Percentiles rank a stretch among this genome's conserved stretches.
These are phyloP conservation scores for Macrotrachela quadricornifera DNA, from an alignment of 1,140 invertebrate species.

Conservation along the genomic window DNA sequence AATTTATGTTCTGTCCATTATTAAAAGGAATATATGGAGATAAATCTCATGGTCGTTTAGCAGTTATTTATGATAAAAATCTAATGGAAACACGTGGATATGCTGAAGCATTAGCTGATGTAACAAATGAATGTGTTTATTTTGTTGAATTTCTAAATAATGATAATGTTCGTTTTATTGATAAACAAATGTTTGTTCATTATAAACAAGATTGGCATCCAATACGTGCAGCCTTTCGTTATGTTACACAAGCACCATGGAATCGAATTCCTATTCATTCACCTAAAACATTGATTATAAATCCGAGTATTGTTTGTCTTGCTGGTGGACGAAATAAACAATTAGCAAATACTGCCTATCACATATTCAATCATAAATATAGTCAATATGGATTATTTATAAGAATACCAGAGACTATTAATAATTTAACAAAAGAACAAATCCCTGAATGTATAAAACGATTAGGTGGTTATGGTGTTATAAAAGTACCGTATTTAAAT, in stretches of 20 bases:
- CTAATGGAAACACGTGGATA: background rate
- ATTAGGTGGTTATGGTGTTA: background rate
- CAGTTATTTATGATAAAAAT: slow-evolving; percentile 3
- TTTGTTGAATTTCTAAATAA: background rate
- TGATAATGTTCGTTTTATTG: background rate
- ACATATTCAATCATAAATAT: slow-evolving; percentile 2
- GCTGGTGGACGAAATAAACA: slow-evolving; percentile 3
- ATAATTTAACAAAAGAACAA: background rate
- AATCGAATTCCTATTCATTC: slow-evolving; percentile 1
- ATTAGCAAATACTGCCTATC: background rate
- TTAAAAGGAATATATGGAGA: too few species aligned
- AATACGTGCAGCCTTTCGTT: background rate
- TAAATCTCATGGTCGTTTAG: background rate
- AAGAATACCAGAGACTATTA: background rate
- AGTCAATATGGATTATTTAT: background rate
- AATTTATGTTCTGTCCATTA: too few species aligned
- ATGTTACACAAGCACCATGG: slow-evolving; percentile 1
- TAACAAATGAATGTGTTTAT: background rate
- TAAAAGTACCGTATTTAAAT: slow-evolving; percentile 5
- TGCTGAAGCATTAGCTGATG: background rate
- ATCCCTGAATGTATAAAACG: background rate
- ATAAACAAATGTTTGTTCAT: background rate
- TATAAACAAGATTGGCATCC: background rate
- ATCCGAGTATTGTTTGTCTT: slow-evolving; percentile 1
- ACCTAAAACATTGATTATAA: background rate